Evolutionary conservation across 2,888 invertebrate genomes (phyloP).

Genomic region (Heteropelma amictum): DNA sequence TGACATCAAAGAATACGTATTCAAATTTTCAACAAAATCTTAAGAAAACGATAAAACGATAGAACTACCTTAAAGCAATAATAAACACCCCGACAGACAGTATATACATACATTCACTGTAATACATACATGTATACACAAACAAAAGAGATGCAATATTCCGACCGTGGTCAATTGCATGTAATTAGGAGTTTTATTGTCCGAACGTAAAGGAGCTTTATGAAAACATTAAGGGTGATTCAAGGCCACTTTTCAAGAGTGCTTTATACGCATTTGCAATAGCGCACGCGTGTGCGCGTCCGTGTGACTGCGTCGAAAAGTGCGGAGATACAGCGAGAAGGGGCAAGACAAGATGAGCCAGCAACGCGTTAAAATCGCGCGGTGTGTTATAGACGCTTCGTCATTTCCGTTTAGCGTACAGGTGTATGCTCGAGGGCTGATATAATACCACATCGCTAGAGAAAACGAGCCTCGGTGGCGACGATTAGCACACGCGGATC

Average conservation of each 20-base stretch:
- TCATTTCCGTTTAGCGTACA: slow-evolving; percentile 69
- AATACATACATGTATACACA: not conserved
- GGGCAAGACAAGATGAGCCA: slow-evolving; percentile 46
- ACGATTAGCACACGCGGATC: slow-evolving; percentile 38
- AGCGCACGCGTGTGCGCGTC: not conserved
- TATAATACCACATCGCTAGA: slow-evolving; percentile 44
- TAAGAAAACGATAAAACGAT: no score
- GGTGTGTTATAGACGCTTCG: slow-evolving; percentile 59
- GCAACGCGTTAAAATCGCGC: slow-evolving; percentile 47
- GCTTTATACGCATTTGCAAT: slow-evolving; percentile 20
- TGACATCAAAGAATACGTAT: no score
- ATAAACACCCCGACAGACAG: no score
- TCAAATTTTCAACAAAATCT: no score
- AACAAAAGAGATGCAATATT: not conserved
- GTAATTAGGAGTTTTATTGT: slow-evolving; percentile 73
- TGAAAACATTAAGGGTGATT: slow-evolving; percentile 74
- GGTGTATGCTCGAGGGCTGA: slow-evolving; percentile 41
- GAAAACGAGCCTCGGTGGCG: slow-evolving; percentile 44
- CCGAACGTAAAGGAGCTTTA: slow-evolving; percentile 69
- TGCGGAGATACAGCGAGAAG: not conserved
- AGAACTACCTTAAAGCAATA: no score
- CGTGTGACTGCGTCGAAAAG: slow-evolving; percentile 38
- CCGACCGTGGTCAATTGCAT: slow-evolving; percentile 60
- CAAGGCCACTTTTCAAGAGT: slow-evolving; percentile 61
- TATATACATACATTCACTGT: no score